Evolutionary conservation across 2,888 invertebrate genomes (phyloP), one percentile per base, ranked within the genome.

Genomic region (Napeogenes inachia): DNA sequence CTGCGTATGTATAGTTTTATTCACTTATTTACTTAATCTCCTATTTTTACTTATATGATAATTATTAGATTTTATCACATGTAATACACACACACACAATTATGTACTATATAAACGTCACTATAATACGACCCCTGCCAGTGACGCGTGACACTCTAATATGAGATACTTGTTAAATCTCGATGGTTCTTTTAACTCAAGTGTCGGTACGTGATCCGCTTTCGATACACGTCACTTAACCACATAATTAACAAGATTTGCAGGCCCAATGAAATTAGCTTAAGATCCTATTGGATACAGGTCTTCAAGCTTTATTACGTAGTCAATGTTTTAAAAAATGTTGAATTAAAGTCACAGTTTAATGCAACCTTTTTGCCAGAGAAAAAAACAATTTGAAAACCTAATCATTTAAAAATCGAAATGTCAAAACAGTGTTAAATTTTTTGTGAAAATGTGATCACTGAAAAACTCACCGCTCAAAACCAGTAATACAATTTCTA

Each of bases 371-470:
- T 59, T 57, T 59, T 57, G 21, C 30, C 33, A 58, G 32, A 21
- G 60, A 59, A 42, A 54, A 63, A 45, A 57, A 64, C 2, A 13
- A 56, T 38, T 53, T 58, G n/a, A 50, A 47, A 56, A 50, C 56
- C 56, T 56, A 56, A 60, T 56, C 35, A 66, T 81, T 86, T 72
- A 72, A 84, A 87, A 77, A 75, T 76, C 45, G 84, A 85, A 85
- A 75, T 60, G 72, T 77, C 77, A 76, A 59, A 63, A 60, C 69
- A 82, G 75, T 80, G 85, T 84, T 80, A 77, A 81, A 82, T 75
- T 77, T 74, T 70, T 73, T 66, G 71, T 76, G 74, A 83, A 80
- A 80, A 84, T 85, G 84, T 85, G 70, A 84, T 61, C 60, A 66
- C 59, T 56, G 59, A 60, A 65, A 68, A 54, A 50, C 53, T 42